Percentiles rank a stretch among this genome's conserved stretches.
Evolutionary conservation across 2,888 invertebrate species (phyloP).

Genomic region (Anoncus sp.): DNA sequence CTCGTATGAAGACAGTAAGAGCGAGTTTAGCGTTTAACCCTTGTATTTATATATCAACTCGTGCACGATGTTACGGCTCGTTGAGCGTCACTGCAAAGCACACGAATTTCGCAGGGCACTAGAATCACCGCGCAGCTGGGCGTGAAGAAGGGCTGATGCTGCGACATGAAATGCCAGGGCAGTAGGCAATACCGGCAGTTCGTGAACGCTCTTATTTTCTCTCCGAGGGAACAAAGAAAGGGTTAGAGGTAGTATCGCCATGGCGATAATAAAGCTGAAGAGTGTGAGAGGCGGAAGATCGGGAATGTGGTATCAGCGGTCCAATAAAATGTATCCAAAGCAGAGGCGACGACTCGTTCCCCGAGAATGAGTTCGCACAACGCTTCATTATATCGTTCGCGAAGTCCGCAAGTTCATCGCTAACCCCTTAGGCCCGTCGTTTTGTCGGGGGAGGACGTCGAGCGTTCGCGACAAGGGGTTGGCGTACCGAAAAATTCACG

Average conservation of each 20-base stretch:
- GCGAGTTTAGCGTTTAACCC: conserved; percentile 67
- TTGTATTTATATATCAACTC: conserved; percentile 75
- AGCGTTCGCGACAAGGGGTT: conserved; percentile 58
- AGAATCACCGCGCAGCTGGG: conserved; percentile 72
- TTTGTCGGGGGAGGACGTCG: conserved; percentile 37
- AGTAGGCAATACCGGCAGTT: conserved; percentile 53
- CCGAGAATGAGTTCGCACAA: conserved; percentile 67
- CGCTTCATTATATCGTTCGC: conserved; percentile 78
- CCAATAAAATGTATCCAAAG: conserved; percentile 82
- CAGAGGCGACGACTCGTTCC: conserved; percentile 82
- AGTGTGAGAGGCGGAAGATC: conserved; percentile 38
- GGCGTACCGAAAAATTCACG: conserved; percentile 72
- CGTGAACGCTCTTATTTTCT: conserved; percentile 38
- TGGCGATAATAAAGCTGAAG: conserved; percentile 80
- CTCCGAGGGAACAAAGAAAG: conserved; percentile 54
- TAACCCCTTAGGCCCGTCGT: conserved; percentile 76
- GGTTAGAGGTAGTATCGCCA: conserved; percentile 66
- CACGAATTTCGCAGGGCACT: conserved; percentile 50
- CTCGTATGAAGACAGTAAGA: conserved; percentile 26
- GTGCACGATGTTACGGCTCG: conserved; percentile 78
- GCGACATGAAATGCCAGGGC: conserved; percentile 72
- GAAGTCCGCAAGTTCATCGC: conserved; percentile 79
- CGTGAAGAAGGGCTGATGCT: conserved; percentile 81
- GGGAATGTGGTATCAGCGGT: conserved; percentile 61
- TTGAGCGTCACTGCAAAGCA: conserved; percentile 79